These are phyloP conservation scores for Bagarius yarrelli DNA, from an alignment of 2,113 vertebrate species.

Conservation along the genomic window DNA sequence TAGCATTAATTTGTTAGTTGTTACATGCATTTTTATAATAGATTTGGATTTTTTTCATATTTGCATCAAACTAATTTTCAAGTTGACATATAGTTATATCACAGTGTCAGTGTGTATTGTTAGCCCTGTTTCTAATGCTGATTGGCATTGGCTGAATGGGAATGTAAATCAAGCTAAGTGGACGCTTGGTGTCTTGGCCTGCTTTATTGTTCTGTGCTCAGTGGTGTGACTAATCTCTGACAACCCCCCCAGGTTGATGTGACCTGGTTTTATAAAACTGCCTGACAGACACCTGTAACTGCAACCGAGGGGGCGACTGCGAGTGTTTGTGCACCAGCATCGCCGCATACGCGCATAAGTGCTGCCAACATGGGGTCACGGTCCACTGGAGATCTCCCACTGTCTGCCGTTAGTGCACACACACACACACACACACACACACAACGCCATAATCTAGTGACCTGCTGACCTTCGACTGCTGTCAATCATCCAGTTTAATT, in stretches of 20 bases:
- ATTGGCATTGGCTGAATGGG: not conserved
- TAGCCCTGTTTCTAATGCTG: not conserved
- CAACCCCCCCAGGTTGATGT: slow-evolving; percentile 83
- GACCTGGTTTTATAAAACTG: slow-evolving; percentile 97
- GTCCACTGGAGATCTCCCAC: slow-evolving; percentile 88
- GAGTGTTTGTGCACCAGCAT: slow-evolving; percentile 96
- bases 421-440: slow-evolving; percentile 13
- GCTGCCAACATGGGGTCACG: slow-evolving; percentile 87
- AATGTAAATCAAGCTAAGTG: slow-evolving; percentile 9
- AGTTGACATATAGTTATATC: not conserved
- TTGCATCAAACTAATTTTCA: not conserved
- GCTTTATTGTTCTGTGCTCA: slow-evolving; percentile 36
- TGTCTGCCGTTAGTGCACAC: slow-evolving; percentile 82
- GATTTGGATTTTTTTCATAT: not conserved
- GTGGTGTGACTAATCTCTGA: slow-evolving; percentile 28
- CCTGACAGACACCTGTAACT: slow-evolving; percentile 94
- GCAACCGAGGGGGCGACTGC: slow-evolving; percentile 94
- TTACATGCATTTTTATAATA: not conserved
- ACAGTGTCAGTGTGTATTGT: slow-evolving; percentile 4
- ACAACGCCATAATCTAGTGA: not conserved
- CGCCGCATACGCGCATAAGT: slow-evolving; percentile 92
- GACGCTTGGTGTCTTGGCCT: slow-evolving; percentile 1
- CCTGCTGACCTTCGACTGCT: not conserved
- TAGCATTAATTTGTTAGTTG: not conserved
- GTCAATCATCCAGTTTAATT: not conserved